Conservation (phyloP, 2,113 vertebrate genomes). For the Gnathonemus longibarbis region DNA sequence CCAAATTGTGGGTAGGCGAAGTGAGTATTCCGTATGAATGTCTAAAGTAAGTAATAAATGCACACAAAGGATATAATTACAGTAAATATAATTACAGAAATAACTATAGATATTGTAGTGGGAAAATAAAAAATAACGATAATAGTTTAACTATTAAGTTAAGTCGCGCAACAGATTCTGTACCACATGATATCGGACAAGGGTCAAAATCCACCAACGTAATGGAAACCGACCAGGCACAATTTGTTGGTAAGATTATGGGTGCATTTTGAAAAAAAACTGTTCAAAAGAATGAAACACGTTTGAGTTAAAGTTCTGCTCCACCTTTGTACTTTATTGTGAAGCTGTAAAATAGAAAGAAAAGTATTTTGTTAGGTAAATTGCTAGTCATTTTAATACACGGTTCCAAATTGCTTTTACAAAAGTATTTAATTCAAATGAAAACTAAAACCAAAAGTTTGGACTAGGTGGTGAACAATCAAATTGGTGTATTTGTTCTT, state of each 20-base stretch:
- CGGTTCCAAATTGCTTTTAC: neutral
- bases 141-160: neutral
- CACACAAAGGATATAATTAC: neutral
- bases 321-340: neutral
- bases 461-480: neutral
- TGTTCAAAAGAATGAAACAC: neutral
- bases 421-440: neutral
- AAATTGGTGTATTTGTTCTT: neutral
- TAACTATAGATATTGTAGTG: neutral
- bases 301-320: neutral
- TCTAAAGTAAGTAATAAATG: neutral
- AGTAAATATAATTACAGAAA: neutral
- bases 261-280: neutral
- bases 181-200: neutral
- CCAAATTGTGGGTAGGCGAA: neutral
- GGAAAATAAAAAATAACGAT: neutral
- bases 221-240: neutral
- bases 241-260: neutral
- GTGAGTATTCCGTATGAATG: neutral
- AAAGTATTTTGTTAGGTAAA: neutral
- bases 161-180: neutral
- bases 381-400: neutral
- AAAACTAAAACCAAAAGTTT: neutral
- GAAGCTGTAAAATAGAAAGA: neutral
- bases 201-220: neutral